These are phyloP conservation scores for Armadillidium nasatum DNA, from an alignment of 1,140 invertebrate genomes.

Conservation along the genomic window DNA sequence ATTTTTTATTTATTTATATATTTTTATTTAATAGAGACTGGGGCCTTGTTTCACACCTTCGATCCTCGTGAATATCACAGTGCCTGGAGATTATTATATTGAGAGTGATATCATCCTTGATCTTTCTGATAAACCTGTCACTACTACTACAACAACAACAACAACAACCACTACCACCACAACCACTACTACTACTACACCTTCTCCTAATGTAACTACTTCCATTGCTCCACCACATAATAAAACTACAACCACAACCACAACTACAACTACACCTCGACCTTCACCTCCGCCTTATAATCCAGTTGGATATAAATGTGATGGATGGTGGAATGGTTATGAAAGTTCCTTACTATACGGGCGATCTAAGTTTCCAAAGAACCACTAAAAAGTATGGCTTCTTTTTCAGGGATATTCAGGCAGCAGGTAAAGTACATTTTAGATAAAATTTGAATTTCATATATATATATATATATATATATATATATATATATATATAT, in stretches of 20 bases:
- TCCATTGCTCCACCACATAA: conserved; percentile 20
- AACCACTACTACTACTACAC: conserved; percentile 28
- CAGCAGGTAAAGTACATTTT: background rate
- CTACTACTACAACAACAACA: conserved; percentile 35
- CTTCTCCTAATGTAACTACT: conserved; percentile 16
- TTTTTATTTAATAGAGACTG: no score
- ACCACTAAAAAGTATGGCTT: background rate
- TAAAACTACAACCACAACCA: conserved; percentile 20
- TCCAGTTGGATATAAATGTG: conserved; percentile 25
- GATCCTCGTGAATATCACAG: conserved; percentile 33
- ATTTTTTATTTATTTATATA: no score
- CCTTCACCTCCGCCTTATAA: no score
- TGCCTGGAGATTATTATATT: conserved; percentile 28
- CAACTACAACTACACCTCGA: conserved; percentile 26
- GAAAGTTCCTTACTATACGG: background rate
- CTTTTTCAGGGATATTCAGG: conserved; percentile 5
- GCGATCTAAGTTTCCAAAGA: background rate
- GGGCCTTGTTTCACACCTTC: conserved; percentile 29
- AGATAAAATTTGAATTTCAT: no score
- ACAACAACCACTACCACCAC: conserved; percentile 36
- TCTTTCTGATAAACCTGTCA: conserved; percentile 29
- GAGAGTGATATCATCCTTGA: conserved; percentile 23
- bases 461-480: no score
- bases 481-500: no score
- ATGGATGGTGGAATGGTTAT: conserved; percentile 33